Conservation (phyloP, 2,888 invertebrate genomes). For the Gasteruption jaculator region DNA sequence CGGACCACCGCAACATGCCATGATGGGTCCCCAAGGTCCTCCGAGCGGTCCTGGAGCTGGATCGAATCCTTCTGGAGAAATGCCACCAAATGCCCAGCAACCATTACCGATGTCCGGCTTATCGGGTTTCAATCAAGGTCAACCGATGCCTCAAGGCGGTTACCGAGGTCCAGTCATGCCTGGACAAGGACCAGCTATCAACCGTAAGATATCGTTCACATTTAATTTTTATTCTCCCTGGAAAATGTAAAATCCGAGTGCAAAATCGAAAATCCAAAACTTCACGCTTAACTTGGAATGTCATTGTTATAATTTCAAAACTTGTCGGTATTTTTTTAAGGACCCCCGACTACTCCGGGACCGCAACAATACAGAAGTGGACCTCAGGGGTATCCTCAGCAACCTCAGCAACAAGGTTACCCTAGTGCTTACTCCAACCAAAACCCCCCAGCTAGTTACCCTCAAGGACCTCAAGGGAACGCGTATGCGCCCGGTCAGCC, state of each 20-base stretch:
- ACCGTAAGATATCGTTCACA: conserved; percentile 33
- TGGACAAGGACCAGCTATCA: conserved; percentile 55
- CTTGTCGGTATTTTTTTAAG: conserved; percentile 26
- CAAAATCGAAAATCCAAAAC: conserved; percentile 5
- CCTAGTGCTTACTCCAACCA: conserved; percentile 59
- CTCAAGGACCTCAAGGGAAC: conserved; percentile 60
- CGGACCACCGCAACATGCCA: conserved; percentile 50
- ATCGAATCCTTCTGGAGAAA: conserved; percentile 43
- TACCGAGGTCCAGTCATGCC: conserved; percentile 59
- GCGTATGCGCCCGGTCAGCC: conserved; percentile 55
- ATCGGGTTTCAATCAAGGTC: conserved; percentile 47
- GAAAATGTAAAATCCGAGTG: conserved; percentile 3
- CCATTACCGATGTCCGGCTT: conserved; percentile 46
- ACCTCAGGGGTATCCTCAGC: conserved; percentile 63
- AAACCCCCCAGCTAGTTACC: conserved; percentile 59
- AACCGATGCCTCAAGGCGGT: conserved; percentile 47
- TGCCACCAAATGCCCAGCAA: conserved; percentile 47
- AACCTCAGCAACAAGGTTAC: conserved; percentile 63
- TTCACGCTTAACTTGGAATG: too few species aligned
- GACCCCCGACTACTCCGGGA: conserved; percentile 55
- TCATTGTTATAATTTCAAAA: neutral
- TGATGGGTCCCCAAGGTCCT: conserved; percentile 51
- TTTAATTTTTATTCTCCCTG: neutral
- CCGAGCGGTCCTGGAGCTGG: conserved; percentile 44
- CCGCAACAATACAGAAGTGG: conserved; percentile 55